These are phyloP conservation scores for Drosophila fulvimacula DNA, from an alignment of 2,888 invertebrate species.

Conservation along the genomic window DNA sequence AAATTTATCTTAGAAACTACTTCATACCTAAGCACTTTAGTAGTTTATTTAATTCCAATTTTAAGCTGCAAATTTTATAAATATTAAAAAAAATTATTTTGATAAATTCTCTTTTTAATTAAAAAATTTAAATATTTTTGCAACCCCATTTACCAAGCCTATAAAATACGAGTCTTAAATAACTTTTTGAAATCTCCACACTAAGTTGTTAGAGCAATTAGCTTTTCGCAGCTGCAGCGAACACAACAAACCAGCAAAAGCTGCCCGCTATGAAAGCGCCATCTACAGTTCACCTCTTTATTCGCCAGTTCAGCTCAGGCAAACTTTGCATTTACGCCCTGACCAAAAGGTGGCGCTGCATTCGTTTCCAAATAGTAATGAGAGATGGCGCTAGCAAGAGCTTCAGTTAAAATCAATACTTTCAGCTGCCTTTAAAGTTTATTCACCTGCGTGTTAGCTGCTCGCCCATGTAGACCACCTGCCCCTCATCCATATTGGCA, in stretches of 20 bases:
- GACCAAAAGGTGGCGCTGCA: constrained; percentile 81
- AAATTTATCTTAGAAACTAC: neutral
- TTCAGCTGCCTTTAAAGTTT: neutral
- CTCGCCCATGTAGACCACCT: constrained; percentile 83
- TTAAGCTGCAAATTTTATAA: neutral
- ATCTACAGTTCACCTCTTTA: constrained; percentile 6
- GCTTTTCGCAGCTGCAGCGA: neutral
- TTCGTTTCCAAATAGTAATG: constrained; percentile 81
- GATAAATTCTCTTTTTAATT: too few relatives aligned
- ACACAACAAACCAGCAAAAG: neutral
- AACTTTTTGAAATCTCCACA: neutral
- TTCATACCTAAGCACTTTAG: neutral
- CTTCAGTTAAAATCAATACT: neutral
- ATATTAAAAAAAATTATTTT: neutral
- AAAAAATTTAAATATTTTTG: neutral
- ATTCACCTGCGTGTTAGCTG: constrained; percentile 73
- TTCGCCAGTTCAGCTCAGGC: constrained; percentile 1
- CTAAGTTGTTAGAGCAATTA: neutral
- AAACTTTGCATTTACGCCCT: constrained; percentile 55
- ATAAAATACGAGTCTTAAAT: neutral
- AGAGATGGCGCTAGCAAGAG: constrained; percentile 71
- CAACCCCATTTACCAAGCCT: neutral
- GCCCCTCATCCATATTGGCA: constrained; percentile 15
- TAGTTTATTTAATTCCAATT: neutral
- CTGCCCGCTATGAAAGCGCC: constrained; percentile 21